Evolutionary conservation across 2,888 invertebrate genomes (phyloP), one percentile per base, ranked within the genome.

Genomic region (Chrysopilus asiliformis): DNA sequence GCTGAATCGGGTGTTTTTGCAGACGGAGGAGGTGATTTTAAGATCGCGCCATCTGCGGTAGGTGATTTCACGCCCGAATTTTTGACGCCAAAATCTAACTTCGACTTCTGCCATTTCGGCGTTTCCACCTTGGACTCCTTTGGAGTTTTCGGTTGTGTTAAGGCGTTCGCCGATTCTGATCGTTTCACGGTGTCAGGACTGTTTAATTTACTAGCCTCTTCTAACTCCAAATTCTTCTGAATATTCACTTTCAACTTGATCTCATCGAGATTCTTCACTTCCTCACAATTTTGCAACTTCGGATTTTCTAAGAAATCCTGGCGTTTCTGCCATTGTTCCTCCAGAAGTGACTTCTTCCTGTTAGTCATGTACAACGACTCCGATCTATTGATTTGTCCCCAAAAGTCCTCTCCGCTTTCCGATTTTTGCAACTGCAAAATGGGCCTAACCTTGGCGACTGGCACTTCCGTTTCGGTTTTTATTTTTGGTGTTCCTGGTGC

Each of bases 331-430:
- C 45, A 34, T 47, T 56, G 64, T 10, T 52, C 53, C 42, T 70
- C 69, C 18, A 62, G 56, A 29, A 71, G 47, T 29, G 62, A 55
- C 55, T 71, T 65, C 50, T 68, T 72, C 41, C 74, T 66, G 48
- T 71, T 68, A 35, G 60, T 58, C 52, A 72, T 67, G 49, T 74
- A 72, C 27, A 75, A 58, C n/a, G 75, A 74, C 58, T 77, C 77
- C 41, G 77, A 60, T 45, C 71, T 68, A 4, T 72, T 76, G 42
- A 77, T 73, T 58, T 67, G 68, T 17, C 69, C 68, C 77, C 77
- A 77, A 60, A 77, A 77, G 52, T 76, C 73, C 38, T 61, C 60
- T 3, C 55, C 56, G 36, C 58, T 60, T 2, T 59, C 59, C 2
- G 60, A 58, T 41, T 52, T 57, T 24, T 53, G 49, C 9, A 58